Percentiles rank a stretch among this genome's conserved stretches.
These are phyloP conservation scores for Tethya wilhelma DNA, from an alignment of 37 sponge, comb jelly and placozoan genomes.

Conservation along the genomic window DNA sequence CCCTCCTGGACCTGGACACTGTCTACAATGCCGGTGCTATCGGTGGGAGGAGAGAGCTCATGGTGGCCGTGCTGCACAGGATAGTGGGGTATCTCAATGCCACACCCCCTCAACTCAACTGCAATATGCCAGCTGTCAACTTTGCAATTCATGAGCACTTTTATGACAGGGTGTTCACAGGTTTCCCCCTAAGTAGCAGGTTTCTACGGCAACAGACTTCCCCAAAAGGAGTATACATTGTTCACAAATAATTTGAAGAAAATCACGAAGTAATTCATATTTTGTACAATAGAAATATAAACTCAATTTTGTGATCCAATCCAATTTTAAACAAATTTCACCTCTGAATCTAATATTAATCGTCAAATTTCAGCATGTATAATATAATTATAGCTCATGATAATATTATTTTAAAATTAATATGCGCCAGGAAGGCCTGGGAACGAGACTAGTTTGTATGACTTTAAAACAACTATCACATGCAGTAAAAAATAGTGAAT, in stretches of 20 bases:
- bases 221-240: conserved; percentile 71
- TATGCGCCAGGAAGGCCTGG: no score
- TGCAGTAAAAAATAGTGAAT: no score
- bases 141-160: conserved; percentile 58
- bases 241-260: conserved; percentile 72
- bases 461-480: no score
- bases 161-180: conserved; percentile 45
- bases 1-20: conserved; percentile 29
- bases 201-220: conserved; percentile 43
- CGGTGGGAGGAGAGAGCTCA: conserved; percentile 41
- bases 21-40: conserved; percentile 77
- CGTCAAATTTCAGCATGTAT: no score
- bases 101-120: conserved; percentile 55
- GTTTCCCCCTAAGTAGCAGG: conserved; percentile 66
- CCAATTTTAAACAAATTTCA: no score
- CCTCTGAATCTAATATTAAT: no score
- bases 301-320: no score
- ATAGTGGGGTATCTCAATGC: conserved; percentile 24
- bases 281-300: no score
- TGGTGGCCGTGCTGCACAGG: conserved; percentile 30
- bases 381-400: no score
- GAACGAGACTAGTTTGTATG: no score
- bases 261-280: no score
- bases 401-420: no score
- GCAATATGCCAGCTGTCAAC: conserved; percentile 80